Evolutionary conservation across 2,113 vertebrate species (phyloP), one percentile per base, ranked within the genome.

Genomic region (Gila orcuttii): DNA sequence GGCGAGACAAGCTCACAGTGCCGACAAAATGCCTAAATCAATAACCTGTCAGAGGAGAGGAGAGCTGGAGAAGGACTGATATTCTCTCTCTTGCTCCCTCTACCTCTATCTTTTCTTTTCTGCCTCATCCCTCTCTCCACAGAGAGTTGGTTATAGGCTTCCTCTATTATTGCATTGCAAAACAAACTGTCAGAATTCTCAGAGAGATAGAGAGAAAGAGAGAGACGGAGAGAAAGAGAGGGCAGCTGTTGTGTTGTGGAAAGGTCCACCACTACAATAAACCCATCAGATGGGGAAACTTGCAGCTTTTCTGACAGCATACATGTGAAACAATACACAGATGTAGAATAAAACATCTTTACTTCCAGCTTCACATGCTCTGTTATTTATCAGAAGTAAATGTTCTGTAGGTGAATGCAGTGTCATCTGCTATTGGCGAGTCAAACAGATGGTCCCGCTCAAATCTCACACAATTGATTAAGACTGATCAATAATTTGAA

Each of bases 1-100:
- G 87, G 81, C 87, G 75, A 92, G 91, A 86, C 78, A 91, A 83
- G 88, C 89, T 84, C 85, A 90, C 36, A 84, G 39, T 10, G 79
- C 87, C 83, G 78, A 80, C 90, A 86, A 89, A 90, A 92, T 69
- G 76, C 78, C 86, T 68, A 42, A 85, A 92, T 93, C 91, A 87
- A 92, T 90, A 89, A 13, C 59, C 85, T 85, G 87, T 88, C 89
- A 89, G 79, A 71, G 25, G 39, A 86, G 64, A 62, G 66, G 25
- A 55, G 55, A 86, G 77, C 36, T 76, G 71, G 64, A 89, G 55
- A 87, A 82, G 31, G 33, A 78, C 82, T 79, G 85, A 81, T 85
- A 85, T 83, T 85, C 79, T 87, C 57, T 79, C 85, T 83, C 86
- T 50, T 13, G 15, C 52, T 79, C 52, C 21, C 45, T 76, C n/a